Percentiles rank a stretch among this genome's conserved stretches.
These are phyloP conservation scores for Condylostylus longicornis DNA, from an alignment of 1,140 invertebrate species.

Conservation along the genomic window DNA sequence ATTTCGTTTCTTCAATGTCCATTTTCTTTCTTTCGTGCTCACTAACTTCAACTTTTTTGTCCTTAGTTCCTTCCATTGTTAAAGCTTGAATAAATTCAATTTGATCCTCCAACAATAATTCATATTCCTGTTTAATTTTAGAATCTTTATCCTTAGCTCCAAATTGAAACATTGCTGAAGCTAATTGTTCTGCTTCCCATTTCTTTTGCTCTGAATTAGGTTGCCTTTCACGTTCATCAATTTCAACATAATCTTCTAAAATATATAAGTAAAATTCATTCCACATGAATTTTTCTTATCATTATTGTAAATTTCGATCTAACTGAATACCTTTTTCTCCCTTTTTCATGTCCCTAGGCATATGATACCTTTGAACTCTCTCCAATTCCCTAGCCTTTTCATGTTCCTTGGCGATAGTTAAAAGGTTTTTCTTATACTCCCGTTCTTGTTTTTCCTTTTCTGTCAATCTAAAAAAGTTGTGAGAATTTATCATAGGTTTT, in stretches of 20 bases:
- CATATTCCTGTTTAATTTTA: constrained; percentile 71
- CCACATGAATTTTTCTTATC: too few species aligned
- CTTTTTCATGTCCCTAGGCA: constrained; percentile 68
- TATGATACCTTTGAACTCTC: constrained; percentile 82
- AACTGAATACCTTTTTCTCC: constrained; percentile 48
- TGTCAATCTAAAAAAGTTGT: constrained; percentile 51
- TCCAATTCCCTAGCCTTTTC: constrained; percentile 83
- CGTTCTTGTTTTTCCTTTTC: constrained; percentile 68
- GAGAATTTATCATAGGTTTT: constrained; percentile 1
- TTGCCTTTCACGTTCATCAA: constrained; percentile 69
- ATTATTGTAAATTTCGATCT: too few species aligned
- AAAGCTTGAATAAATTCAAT: constrained; percentile 95
- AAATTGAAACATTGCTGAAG: constrained; percentile 80
- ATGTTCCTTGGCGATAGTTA: constrained; percentile 88
- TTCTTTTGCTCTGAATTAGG: constrained; percentile 89
- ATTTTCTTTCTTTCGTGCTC: constrained; percentile 60
- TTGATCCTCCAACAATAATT: constrained; percentile 85
- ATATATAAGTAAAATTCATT: not conserved
- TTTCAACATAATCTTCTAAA: constrained; percentile 63
- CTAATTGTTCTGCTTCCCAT: constrained; percentile 97
- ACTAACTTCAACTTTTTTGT: constrained; percentile 43
- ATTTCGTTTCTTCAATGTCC: constrained; percentile 83
- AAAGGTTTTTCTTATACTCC: constrained; percentile 80
- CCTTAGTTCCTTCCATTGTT: constrained; percentile 67
- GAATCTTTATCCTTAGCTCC: constrained; percentile 69